Evolutionary conservation across 2,797 vertebrate species (phyloP).

Genomic region (Sebastes hubbsi): DNA sequence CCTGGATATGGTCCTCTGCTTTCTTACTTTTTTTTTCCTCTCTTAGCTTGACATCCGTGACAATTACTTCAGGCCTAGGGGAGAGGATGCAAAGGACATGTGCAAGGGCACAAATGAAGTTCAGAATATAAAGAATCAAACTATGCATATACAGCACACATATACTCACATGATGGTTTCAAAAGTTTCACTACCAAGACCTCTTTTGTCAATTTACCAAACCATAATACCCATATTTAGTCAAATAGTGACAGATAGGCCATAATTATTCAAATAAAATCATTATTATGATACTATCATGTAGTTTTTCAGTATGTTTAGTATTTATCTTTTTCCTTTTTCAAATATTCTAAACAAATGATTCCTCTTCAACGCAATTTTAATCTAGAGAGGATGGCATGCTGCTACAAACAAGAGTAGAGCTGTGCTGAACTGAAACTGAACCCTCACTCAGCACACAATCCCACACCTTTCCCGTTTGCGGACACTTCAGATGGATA

Average conservation of each 20-base stretch:
- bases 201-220: not conserved
- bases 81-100: conserved; percentile 50
- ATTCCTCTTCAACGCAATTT: not conserved
- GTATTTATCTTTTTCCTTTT: not conserved
- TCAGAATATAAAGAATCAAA: conserved; percentile 14
- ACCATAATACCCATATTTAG: not conserved
- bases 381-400: not conserved
- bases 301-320: not conserved
- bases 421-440: not conserved
- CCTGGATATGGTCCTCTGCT: conserved; percentile 38
- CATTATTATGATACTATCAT: not conserved
- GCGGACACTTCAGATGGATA: conserved; percentile 58
- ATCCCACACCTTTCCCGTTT: conserved; percentile 25
- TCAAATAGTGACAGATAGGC: not conserved
- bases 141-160: conserved; percentile 4
- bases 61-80: conserved; percentile 55
- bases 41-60: conserved; percentile 55
- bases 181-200: not conserved
- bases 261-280: not conserved
- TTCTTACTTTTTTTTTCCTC: not conserved
- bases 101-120: conserved; percentile 36
- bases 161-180: not conserved
- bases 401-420: not conserved
- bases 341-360: not conserved
- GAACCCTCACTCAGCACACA: conserved; percentile 2